Evolutionary conservation across 2,113 vertebrate species (phyloP).

Genomic region (Oreochromis niloticus): DNA sequence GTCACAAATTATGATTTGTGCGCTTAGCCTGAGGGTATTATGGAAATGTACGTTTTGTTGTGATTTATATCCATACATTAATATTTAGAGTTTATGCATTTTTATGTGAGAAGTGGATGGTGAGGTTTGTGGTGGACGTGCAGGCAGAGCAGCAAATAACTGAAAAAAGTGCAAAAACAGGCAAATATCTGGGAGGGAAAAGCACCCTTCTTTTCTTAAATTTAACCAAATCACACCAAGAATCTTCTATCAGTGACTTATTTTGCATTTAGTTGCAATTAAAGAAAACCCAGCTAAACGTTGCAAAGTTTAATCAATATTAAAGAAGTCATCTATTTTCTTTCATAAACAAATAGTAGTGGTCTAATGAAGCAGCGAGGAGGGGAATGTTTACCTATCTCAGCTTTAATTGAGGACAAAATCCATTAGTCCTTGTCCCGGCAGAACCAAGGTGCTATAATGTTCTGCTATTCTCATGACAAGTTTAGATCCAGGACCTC

Average conservation of each 20-base stretch:
- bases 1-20: neutral
- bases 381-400: conserved; percentile 25
- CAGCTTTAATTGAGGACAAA: conserved; percentile 19
- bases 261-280: neutral
- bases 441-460: conserved; percentile 34
- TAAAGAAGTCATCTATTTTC: neutral
- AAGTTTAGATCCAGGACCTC: conserved; percentile 46
- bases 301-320: neutral
- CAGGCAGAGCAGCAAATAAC: neutral
- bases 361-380: neutral
- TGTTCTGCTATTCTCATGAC: conserved; percentile 43
- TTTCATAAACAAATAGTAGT: neutral
- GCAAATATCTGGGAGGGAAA: neutral
- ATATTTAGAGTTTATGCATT: neutral
- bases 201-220: neutral
- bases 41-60: neutral
- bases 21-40: neutral
- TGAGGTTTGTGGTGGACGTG: neutral
- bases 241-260: neutral
- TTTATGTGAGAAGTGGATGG: neutral
- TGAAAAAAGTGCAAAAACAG: neutral
- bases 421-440: conserved; percentile 31
- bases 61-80: neutral
- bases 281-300: neutral
- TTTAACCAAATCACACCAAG: neutral